phyloP scores from a whole-genome alignment of 1,140 invertebrate genomes.

The Papilio polyxenes region DNA sequence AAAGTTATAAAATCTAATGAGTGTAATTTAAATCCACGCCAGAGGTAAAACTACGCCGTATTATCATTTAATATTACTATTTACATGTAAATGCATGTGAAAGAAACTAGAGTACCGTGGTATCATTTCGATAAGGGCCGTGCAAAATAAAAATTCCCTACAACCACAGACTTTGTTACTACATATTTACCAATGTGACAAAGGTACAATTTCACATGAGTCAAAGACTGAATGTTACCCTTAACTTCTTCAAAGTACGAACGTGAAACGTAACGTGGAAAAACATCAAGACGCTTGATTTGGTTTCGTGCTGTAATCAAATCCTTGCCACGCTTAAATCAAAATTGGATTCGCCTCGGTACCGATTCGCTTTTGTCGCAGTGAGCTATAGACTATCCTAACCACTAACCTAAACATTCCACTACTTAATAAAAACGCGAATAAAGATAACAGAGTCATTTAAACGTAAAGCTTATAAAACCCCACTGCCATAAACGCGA shows the following conservation, averaged over 20 bases:
- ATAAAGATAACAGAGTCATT: background rate
- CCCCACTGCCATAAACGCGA: background rate
- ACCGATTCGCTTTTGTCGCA: too few relatives aligned
- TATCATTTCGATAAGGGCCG: background rate
- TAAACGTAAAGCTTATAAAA: background rate
- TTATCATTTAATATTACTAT: background rate
- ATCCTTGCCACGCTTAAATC: too few relatives aligned
- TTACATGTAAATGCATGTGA: background rate
- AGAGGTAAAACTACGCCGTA: background rate
- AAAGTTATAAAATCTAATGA: too few relatives aligned
- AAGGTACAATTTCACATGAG: too few relatives aligned
- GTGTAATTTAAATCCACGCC: background rate
- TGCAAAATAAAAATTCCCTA: background rate
- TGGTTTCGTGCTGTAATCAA: too few relatives aligned
- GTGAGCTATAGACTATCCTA: too few relatives aligned
- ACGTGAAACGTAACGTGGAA: too few relatives aligned
- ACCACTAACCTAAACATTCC: background rate
- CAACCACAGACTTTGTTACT: background rate
- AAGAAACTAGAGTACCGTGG: constrained; percentile 5
- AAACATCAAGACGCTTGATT: too few relatives aligned
- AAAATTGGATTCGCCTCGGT: too few relatives aligned
- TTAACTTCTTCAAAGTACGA: too few relatives aligned
- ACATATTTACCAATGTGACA: background rate
- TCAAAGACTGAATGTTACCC: background rate
- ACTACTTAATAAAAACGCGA: background rate